A percentile compares a stretch with the other conserved stretches of the same genome.
Conservation (phyloP, 2,888 invertebrate species). For the Macaria notata region DNA sequence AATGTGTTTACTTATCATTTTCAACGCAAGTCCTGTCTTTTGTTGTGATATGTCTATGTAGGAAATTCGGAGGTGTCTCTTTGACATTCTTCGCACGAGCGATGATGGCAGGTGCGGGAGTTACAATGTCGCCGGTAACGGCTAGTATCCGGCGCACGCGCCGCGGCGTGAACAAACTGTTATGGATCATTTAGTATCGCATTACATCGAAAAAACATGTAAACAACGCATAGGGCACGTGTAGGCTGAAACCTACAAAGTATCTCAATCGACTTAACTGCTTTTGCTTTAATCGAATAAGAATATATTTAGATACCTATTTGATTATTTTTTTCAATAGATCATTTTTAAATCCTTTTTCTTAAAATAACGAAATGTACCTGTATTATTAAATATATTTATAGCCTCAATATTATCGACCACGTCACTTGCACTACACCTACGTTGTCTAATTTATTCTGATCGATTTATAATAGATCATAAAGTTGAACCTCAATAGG, state of each 20-base stretch:
- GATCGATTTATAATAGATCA: constrained; percentile 45
- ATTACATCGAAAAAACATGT: constrained; percentile 49
- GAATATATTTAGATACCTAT: no score
- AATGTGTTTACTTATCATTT: no score
- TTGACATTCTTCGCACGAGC: constrained; percentile 55
- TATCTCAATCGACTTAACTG: no score
- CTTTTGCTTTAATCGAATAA: no score
- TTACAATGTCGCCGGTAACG: constrained; percentile 45
- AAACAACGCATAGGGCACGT: constrained; percentile 38
- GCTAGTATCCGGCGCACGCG: constrained; percentile 64
- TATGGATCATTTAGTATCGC: constrained; percentile 51
- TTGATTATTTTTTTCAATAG: no score
- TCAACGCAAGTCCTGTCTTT: no score
- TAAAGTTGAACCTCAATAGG: constrained; percentile 58
- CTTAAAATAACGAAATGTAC: no score
- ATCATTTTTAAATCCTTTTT: no score
- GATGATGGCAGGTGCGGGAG: constrained; percentile 48
- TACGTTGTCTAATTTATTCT: constrained; percentile 29
- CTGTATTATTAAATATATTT: no score
- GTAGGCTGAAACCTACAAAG: no score
- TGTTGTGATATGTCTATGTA: no score
- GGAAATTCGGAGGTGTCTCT: constrained; percentile 35
- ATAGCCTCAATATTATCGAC: no score
- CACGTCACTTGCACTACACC: background rate
- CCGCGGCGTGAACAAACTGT: constrained; percentile 60